Evolutionary conservation across 2,113 vertebrate genomes (phyloP).

Genomic region (Thermophis baileyi): DNA sequence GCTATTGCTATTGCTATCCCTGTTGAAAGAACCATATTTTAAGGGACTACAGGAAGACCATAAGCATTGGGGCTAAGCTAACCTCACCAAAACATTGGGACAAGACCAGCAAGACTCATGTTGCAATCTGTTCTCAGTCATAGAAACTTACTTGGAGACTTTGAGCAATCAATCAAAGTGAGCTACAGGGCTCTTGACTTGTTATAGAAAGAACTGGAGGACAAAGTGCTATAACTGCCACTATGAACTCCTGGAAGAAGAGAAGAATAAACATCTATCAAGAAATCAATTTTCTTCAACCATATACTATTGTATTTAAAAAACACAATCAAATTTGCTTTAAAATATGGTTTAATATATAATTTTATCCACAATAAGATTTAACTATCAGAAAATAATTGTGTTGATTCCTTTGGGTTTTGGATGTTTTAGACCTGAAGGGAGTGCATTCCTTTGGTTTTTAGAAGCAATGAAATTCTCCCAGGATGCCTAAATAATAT

Average conservation of each 20-base stretch:
- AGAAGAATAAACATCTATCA: not conserved
- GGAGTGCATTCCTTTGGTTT: not conserved
- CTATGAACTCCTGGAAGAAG: not conserved
- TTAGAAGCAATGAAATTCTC: not conserved
- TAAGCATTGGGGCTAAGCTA: not conserved
- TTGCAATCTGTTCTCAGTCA: not conserved
- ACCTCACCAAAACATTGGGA: not conserved
- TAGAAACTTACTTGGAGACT: not conserved
- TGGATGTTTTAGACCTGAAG: not conserved
- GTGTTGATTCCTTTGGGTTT: not conserved
- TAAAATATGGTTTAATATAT: not conserved
- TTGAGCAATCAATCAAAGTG: not conserved
- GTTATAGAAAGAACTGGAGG: not conserved
- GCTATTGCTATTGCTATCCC: no score
- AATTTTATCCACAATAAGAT: not conserved
- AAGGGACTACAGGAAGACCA: not conserved
- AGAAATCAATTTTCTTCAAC: not conserved
- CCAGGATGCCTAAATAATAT: not conserved
- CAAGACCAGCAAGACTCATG: not conserved
- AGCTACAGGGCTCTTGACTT: not conserved
- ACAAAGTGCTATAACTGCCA: not conserved
- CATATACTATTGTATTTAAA: not conserved
- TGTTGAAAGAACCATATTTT: not conserved
- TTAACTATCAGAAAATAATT: not conserved
- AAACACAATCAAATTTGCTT: not conserved